Conservation (phyloP, 2,113 vertebrate genomes). For the Apteryx mantelli region DNA sequence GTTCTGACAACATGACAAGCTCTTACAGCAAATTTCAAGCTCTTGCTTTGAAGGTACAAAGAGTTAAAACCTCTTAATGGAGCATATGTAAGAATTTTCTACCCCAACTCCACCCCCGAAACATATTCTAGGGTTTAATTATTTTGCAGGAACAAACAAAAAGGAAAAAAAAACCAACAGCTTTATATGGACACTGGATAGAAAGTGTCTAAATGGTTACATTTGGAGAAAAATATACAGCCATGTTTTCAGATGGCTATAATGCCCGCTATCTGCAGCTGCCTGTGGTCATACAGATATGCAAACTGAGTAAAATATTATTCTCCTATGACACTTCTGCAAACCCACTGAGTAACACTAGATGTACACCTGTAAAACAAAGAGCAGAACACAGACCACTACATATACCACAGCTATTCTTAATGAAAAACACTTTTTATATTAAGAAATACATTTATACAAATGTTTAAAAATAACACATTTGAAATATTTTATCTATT, state of each 20-base stretch:
- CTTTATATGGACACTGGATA: not conserved
- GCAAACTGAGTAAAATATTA: not conserved
- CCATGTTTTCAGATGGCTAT: not conserved
- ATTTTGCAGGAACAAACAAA: not conserved
- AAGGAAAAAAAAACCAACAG: not conserved
- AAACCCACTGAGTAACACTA: not conserved
- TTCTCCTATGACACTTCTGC: not conserved
- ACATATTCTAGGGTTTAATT: not conserved
- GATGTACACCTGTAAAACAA: not conserved
- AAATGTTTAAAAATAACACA: not conserved
- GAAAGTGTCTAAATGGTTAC: not conserved
- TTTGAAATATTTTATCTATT: not conserved
- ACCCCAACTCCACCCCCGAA: not conserved
- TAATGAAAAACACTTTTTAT: not conserved
- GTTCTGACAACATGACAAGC: not conserved
- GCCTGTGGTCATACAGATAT: not conserved
- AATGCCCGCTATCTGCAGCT: not conserved
- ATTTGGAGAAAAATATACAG: fast-evolving
- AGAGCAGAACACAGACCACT: not conserved
- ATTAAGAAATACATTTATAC: not conserved
- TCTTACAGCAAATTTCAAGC: not conserved
- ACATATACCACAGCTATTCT: not conserved
- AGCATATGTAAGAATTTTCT: not conserved
- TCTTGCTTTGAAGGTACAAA: not conserved
- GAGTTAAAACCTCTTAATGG: not conserved